Conservation (phyloP, 2,888 invertebrate genomes). For the Phania funesta region DNA sequence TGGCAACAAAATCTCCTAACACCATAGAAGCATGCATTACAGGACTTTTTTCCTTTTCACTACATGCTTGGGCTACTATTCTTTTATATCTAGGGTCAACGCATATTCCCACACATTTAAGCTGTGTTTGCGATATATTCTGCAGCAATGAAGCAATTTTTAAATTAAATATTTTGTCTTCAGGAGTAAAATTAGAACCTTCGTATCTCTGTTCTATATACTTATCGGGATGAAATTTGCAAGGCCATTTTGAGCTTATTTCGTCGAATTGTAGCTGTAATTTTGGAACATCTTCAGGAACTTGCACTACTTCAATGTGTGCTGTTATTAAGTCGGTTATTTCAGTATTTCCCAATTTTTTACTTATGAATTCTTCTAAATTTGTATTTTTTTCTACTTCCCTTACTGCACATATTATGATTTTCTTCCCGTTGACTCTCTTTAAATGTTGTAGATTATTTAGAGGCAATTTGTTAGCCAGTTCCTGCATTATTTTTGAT, state of each 20-base stretch:
- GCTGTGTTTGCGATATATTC: slow-evolving; percentile 72
- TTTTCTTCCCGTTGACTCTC: slow-evolving; percentile 84
- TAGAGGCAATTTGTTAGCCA: slow-evolving; percentile 84
- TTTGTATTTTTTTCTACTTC: slow-evolving; percentile 16
- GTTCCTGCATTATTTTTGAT: slow-evolving; percentile 83
- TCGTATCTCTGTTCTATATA: slow-evolving; percentile 85
- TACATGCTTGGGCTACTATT: slow-evolving; percentile 84
- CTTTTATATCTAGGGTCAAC: slow-evolving; percentile 86
- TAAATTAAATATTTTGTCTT: slow-evolving; percentile 82
- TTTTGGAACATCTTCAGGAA: slow-evolving; percentile 84
- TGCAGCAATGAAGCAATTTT: slow-evolving; percentile 82
- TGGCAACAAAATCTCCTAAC: slow-evolving; percentile 91
- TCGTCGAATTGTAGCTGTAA: slow-evolving; percentile 85
- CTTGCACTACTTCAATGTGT: slow-evolving; percentile 82
- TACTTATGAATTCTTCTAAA: slow-evolving; percentile 45
- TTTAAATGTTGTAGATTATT: slow-evolving; percentile 86
- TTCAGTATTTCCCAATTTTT: slow-evolving; percentile 53
- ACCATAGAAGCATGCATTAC: slow-evolving; percentile 92
- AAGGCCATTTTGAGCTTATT: slow-evolving; percentile 87
- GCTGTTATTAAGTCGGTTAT: slow-evolving; percentile 70
- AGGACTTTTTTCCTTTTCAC: slow-evolving; percentile 83
- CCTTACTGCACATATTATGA: slow-evolving; percentile 81
- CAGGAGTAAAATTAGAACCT: slow-evolving; percentile 83
- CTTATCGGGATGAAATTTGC: slow-evolving; percentile 91
- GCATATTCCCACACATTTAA: slow-evolving; percentile 83